phyloP scores from a whole-genome alignment of 1,140 invertebrate species.

The Sinonovacula constricta region DNA sequence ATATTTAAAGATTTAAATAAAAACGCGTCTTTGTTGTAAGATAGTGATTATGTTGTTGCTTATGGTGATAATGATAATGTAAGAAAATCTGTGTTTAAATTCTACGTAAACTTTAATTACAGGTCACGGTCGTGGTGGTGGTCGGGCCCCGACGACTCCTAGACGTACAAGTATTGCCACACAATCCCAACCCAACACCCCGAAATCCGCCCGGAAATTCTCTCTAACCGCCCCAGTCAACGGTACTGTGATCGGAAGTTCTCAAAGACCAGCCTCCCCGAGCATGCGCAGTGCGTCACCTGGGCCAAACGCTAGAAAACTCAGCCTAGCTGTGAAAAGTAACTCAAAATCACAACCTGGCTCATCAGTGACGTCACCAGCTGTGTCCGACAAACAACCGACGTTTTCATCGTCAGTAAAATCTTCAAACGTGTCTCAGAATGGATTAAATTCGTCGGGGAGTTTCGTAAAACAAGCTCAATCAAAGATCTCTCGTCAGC shows the following conservation, averaged over 20 bases:
- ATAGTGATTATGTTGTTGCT: too few relatives aligned
- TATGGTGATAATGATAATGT: too few relatives aligned
- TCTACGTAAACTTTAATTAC: too few relatives aligned
- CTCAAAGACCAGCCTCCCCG: slow-evolving; percentile 52
- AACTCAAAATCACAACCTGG: slow-evolving; percentile 39
- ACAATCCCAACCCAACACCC: slow-evolving; percentile 53
- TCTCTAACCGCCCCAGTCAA: slow-evolving; percentile 32
- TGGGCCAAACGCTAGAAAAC: slow-evolving; percentile 56
- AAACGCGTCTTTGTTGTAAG: too few relatives aligned
- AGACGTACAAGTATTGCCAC: slow-evolving; percentile 40
- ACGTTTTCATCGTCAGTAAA: slow-evolving; percentile 34
- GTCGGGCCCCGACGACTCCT: slow-evolving; percentile 23
- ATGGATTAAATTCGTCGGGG: slow-evolving; percentile 31
- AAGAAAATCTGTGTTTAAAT: background rate
- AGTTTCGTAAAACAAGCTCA: slow-evolving; percentile 48
- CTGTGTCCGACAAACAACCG: slow-evolving; percentile 12
- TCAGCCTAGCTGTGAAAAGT: slow-evolving; percentile 38
- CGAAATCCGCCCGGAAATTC: slow-evolving; percentile 56
- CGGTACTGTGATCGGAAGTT: slow-evolving; percentile 42
- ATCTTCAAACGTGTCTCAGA: slow-evolving; percentile 1
- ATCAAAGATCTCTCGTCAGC: slow-evolving; percentile 23
- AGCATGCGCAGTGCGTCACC: slow-evolving; percentile 63
- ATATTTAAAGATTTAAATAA: too few relatives aligned
- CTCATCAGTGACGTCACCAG: slow-evolving; percentile 30
- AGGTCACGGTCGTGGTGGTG: slow-evolving; percentile 52